A percentile compares a stretch with the other conserved stretches of the same genome.
phyloP scores from a whole-genome alignment of 2,888 invertebrate genomes.

The Macrosiphum euphorbiae region DNA sequence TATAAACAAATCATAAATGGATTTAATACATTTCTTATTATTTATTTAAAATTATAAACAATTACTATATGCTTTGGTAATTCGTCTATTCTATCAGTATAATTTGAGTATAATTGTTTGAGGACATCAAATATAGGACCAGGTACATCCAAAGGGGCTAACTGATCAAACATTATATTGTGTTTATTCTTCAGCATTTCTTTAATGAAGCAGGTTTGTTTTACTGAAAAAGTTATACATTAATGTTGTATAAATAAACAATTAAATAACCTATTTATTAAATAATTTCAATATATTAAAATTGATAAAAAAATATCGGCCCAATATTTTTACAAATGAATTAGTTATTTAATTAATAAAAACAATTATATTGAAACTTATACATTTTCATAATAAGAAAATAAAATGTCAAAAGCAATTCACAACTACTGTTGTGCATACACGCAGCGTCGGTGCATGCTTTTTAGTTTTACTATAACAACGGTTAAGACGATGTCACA shows the following conservation, averaged over 20 bases:
- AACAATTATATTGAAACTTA: background rate
- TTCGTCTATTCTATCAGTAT: conserved; percentile 53
- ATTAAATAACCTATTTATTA: background rate
- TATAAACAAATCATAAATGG: background rate
- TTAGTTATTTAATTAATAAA: background rate
- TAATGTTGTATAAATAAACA: background rate
- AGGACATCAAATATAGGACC: conserved; percentile 49
- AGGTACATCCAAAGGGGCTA: conserved; percentile 15
- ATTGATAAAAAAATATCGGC: background rate
- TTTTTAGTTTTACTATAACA: background rate
- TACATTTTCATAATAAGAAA: background rate
- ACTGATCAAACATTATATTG: conserved; percentile 56
- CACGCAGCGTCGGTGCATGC: background rate
- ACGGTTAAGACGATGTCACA: too few relatives aligned
- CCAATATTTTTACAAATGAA: background rate
- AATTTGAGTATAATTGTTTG: conserved; percentile 43
- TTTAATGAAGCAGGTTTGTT: conserved; percentile 48
- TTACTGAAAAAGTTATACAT: conserved; percentile 40
- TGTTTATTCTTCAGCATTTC: conserved; percentile 54
- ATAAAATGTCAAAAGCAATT: background rate
- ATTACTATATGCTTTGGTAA: conserved; percentile 55
- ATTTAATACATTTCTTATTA: background rate
- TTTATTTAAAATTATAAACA: background rate
- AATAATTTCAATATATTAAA: background rate
- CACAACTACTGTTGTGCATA: background rate